Base-by-base conservation (phyloP, 1,140 invertebrate genomes). In the Monochamus saltuarius region DNA sequence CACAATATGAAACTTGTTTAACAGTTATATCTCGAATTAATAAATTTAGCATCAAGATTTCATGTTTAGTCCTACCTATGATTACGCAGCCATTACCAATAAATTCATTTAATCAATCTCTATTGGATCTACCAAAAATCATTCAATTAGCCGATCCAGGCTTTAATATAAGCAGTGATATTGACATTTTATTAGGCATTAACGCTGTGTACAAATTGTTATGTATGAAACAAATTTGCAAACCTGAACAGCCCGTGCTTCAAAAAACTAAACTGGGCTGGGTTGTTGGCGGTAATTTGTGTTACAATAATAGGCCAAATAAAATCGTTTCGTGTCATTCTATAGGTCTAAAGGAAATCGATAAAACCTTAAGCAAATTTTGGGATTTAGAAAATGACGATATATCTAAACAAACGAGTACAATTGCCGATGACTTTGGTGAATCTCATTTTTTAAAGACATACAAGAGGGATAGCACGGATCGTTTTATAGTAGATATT, bases 121-220 rank as follows among this genome's bases (percentile, higher is more conserved):
- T 11, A 35, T 49, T 56, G 8, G 39, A 56, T 42, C 39, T 61
- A 40, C 34, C 60, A 7, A 7, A 47, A 6, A 52, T 52, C 16
- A 37, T 52, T 4, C 16, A 11, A 29, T 43, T 74, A 38, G 69
- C 72, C 9, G 70, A 74, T 62, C 68, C 72, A 29, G 35, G 45
- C n/a, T 74, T 69, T 56, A 59, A 64, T 53, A 50, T 55, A 6
- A 59, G 70, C 8, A 57, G 59, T 0, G 22, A 65, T 14, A 64
- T 74, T 19, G 68, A 74, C 62, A 35, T 75, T 34, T 42, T 74
- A 2, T 42, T 73, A 14, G 72, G 72, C 17, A 62, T 66, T 22
- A 63, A 67, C 39, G 22, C 63, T 43, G 73, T 70, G 61, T 75
- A 56, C 40, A 61, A 68, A 17, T 51, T 74, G 43, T 14, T 74